These are phyloP conservation scores for Adelphocoris suturalis DNA, from an alignment of 2,888 invertebrate species.

Conservation along the genomic window DNA sequence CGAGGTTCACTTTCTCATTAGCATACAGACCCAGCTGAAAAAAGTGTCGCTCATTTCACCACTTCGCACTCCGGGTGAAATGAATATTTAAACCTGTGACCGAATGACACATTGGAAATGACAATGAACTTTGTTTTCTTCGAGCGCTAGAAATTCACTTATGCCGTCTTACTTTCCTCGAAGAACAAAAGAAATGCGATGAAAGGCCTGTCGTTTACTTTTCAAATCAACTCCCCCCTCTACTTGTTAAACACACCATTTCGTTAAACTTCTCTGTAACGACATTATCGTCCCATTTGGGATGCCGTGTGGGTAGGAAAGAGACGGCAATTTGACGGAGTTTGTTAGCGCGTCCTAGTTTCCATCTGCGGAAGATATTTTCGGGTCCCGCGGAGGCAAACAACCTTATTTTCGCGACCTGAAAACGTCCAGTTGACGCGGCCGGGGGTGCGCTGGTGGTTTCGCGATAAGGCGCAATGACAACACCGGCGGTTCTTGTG, in stretches of 20 bases:
- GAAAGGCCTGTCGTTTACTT: conserved; percentile 4
- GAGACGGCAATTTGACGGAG: conserved; percentile 46
- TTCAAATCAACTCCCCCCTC: conserved; percentile 7
- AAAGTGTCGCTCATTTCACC: conserved; percentile 25
- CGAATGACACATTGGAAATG: conserved; percentile 62
- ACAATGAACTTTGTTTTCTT: conserved; percentile 58
- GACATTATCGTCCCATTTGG: neutral
- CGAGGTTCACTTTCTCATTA: conserved; percentile 33
- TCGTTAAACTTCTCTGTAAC: neutral
- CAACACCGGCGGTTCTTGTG: neutral
- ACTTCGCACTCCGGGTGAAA: conserved; percentile 43
- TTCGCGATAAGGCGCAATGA: neutral
- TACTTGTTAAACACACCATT: no score
- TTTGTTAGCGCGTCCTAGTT: conserved; percentile 51
- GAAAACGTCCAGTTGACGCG: neutral
- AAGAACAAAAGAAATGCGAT: conserved; percentile 49
- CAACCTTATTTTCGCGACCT: conserved; percentile 34
- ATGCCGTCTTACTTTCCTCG: conserved; percentile 45
- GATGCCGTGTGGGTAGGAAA: neutral
- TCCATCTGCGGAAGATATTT: conserved; percentile 1
- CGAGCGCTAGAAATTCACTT: conserved; percentile 32
- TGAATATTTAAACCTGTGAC: conserved; percentile 58
- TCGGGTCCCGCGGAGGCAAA: conserved; percentile 4
- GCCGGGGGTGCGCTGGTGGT: neutral
- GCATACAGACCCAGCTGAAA: conserved; percentile 21